Base-by-base conservation (phyloP, 2,888 invertebrate genomes). In the Charanyca ferruginea region DNA sequence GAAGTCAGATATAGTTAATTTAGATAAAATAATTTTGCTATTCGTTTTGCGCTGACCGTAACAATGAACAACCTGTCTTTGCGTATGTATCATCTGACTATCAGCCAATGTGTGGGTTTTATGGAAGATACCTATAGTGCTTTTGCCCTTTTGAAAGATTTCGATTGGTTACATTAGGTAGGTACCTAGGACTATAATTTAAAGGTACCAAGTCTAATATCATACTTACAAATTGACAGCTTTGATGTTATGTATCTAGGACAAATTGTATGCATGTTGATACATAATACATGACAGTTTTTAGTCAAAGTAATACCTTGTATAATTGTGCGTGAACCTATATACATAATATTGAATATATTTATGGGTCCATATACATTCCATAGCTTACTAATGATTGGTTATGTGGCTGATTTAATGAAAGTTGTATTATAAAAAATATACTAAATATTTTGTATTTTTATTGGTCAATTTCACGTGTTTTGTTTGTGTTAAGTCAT, bases 241-340 rank as follows among this genome's bases (percentile, higher is more conserved):
- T 55, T 32, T 25, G 48, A 65, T 77, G 8, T 49, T 66, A 80
- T 80, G 80, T 66, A 80, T 64, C 65, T 78, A 13, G 80, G 80
- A 62, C 81, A 65, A 61, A 57, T 77, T 72, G 59, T 54, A 62
- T 67, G 65, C 42, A 41, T 55, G 59, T 73, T 55, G 44, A 80
- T 79, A 78, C 81, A 81, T 78, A 59, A 72, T 79, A 78, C 64
- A 79, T 78, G 69, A 41, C 47, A 60, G 38, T 69, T 77, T 77
- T 77, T 68, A 75, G 45, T 52, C 52, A 23, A 49, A 77, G 22
- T 48, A 38, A 42, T 55, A 69, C 51, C 23, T 20, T n/a, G 76
- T 75, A 58, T 69, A 58, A 61, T 62, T 47, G 28, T 42, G n/a
- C 13, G 13, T 53, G 25, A 45, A 53, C 63, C 38, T 58, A 61